Base-by-base conservation (phyloP, 2,888 invertebrate species). In the Sphaerophoria taeniata region DNA sequence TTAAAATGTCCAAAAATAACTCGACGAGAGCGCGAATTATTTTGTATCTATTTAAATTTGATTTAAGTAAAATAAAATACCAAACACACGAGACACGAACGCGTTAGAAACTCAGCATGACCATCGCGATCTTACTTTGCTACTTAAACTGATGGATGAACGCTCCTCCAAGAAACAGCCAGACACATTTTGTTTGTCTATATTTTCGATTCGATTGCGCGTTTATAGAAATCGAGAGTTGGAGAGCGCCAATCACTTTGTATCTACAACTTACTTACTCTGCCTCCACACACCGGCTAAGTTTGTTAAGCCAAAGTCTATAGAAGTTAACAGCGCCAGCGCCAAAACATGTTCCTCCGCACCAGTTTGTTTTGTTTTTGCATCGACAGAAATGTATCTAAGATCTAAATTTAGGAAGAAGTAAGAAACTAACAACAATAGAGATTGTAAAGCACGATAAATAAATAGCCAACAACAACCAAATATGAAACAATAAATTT, bases 331-430 rank as follows among this genome's bases (percentile, higher is more conserved):
- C 14, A 58, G 60, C 49, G 72, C 49, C 61, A 61, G 72, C 60
- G 72, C 51, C 11, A 43, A 43, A 61, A 53, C 51, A 61, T 61
- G 47, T 51, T 43, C 61, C 24, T 24, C 24, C 24, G 24, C 24
- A 24, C 24, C 24, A 24, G 24, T 56, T 63, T 71, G 67, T 34
- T 6, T 2, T 43, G 11, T 43, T 71, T 24, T 56, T 55, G 49
- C 49, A 69, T 60, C 11, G 47, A 77, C 43, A 67, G 65, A 79
- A 71, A 55, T 75, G 75, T 80, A 72, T 84, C 75, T 56, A 70
- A 63, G 45, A 60, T 83, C 83, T 84, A 84, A 84, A 84, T 67
- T 80, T 84, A 80, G 84, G 71, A 73, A 70, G 56, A 82, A 63
- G 56, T 39, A 16, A 33, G 61, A 65, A 39, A 49, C 56, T 67